phyloP scores from a whole-genome alignment of 2,113 vertebrate genomes.

The Noturus placidus region DNA sequence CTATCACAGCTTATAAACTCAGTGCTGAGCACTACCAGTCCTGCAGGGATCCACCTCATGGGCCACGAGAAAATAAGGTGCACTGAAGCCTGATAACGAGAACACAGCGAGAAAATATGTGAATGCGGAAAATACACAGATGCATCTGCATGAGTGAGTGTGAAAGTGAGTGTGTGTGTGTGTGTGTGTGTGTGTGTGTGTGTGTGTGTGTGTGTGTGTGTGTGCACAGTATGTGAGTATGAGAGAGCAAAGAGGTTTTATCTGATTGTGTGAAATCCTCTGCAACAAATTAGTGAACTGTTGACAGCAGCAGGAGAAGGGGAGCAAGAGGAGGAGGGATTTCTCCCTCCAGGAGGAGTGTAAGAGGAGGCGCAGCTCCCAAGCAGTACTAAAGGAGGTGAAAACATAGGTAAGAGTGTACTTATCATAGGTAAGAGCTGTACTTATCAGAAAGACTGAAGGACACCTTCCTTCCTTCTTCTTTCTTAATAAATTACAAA shows the following conservation, averaged over 20 bases:
- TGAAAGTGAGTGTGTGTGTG: neutral
- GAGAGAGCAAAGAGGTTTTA: conserved; percentile 18
- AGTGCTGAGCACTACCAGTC: conserved; percentile 37
- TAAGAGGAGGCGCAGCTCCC: conserved; percentile 30
- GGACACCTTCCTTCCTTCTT: neutral
- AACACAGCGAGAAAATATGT: conserved; percentile 42
- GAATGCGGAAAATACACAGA: conserved; percentile 15
- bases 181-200: neutral
- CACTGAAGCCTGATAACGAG: conserved; percentile 35
- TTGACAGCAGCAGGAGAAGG: conserved; percentile 26
- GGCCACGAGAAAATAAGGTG: conserved; percentile 31
- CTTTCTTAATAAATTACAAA: neutral
- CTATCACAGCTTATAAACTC: conserved; percentile 44
- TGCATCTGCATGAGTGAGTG: conserved; percentile 8
- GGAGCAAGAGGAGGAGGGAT: conserved; percentile 4
- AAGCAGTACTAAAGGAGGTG: conserved; percentile 14
- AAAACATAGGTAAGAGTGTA: neutral
- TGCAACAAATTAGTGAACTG: conserved; percentile 39
- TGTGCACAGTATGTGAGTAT: neutral
- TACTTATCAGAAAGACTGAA: conserved; percentile 30
- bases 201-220: neutral
- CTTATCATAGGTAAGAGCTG: conserved; percentile 20
- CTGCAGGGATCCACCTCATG: conserved; percentile 45
- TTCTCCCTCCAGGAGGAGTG: neutral
- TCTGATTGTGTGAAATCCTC: conserved; percentile 36